These are phyloP conservation scores for Chionodraco myersi DNA, from an alignment of 2,113 vertebrate species.

Conservation along the genomic window DNA sequence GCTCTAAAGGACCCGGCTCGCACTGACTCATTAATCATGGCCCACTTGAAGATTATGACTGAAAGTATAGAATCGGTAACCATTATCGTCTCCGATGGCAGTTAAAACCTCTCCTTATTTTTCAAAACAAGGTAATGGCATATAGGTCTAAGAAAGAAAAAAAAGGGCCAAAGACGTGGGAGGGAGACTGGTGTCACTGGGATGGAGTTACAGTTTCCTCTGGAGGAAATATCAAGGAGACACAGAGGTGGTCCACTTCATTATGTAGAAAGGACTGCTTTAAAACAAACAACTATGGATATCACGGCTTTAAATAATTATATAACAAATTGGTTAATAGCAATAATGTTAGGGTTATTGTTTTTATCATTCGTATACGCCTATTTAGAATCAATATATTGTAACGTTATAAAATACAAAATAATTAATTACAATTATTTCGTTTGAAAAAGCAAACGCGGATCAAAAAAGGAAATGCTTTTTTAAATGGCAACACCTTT, in stretches of 20 bases:
- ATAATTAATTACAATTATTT: not conserved
- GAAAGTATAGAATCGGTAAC: slow-evolving; percentile 88
- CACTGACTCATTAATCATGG: slow-evolving; percentile 89
- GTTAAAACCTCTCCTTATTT: slow-evolving; percentile 86
- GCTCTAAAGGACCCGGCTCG: slow-evolving; percentile 75
- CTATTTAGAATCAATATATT: not conserved
- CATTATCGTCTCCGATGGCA: slow-evolving; percentile 89
- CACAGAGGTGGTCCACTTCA: slow-evolving; percentile 45
- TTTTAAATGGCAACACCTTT: too few relatives aligned
- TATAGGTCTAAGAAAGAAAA: not conserved
- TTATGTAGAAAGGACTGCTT: not conserved
- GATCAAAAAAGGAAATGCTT: not conserved
- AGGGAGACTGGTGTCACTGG: slow-evolving; percentile 43
- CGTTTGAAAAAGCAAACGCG: not conserved
- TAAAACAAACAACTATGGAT: not conserved
- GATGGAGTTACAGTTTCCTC: slow-evolving; percentile 59
- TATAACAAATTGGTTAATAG: not conserved
- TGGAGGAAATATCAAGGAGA: slow-evolving; percentile 45
- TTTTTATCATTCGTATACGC: not conserved
- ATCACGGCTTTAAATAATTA: not conserved
- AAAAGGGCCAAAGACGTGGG: not conserved
- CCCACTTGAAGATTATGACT: slow-evolving; percentile 93
- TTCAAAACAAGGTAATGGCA: slow-evolving; percentile 83
- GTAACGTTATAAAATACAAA: not conserved
- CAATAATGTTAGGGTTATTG: not conserved